Conservation (phyloP, 2,888 invertebrate species). For the Panzeria rudis region DNA sequence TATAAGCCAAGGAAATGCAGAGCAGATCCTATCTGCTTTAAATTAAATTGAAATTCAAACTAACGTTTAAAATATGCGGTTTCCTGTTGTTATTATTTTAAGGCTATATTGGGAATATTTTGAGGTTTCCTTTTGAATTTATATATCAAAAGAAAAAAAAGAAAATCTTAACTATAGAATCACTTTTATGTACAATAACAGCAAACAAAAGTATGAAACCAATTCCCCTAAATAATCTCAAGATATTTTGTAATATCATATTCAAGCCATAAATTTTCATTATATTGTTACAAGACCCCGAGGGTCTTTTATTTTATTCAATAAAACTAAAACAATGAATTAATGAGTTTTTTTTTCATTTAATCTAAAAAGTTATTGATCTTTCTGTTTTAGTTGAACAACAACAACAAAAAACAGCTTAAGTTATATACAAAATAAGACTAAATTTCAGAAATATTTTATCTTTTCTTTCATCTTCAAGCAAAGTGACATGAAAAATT, state of each 20-base stretch:
- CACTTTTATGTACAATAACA: too few species aligned
- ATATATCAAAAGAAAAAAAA: too few species aligned
- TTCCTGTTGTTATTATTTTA: too few species aligned
- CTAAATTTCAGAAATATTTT: conserved; percentile 1
- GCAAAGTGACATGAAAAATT: conserved; percentile 51
- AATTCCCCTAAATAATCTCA: background rate
- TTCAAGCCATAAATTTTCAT: background rate
- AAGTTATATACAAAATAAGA: background rate
- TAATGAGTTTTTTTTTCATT: background rate
- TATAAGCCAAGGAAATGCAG: too few species aligned
- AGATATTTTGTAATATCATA: too few species aligned
- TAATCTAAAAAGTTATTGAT: conserved; percentile 19
- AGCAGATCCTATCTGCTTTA: too few species aligned
- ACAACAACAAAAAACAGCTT: too few species aligned
- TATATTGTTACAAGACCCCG: background rate
- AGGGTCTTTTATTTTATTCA: background rate
- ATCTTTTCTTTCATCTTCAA: conserved; percentile 17
- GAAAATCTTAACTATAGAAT: too few species aligned
- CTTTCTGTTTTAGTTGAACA: background rate
- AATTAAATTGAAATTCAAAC: too few species aligned
- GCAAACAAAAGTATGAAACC: background rate
- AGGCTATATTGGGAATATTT: too few species aligned
- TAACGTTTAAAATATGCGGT: too few species aligned
- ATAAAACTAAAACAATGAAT: background rate
- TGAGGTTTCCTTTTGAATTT: too few species aligned